Conservation (phyloP, 2,888 invertebrate species). For the Napeogenes inachia region DNA sequence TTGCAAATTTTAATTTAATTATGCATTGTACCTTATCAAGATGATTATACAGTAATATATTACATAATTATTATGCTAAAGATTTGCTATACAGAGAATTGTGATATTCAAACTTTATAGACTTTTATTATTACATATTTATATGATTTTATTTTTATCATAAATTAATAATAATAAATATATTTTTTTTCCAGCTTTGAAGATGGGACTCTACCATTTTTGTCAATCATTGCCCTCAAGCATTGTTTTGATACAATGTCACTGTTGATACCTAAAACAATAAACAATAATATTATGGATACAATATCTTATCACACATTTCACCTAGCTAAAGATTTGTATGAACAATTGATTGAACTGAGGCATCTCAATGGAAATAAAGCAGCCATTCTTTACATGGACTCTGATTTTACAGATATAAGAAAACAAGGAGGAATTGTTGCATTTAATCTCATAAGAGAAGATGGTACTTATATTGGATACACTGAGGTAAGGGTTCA, state of each 20-base stretch:
- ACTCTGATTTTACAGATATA: conserved; percentile 80
- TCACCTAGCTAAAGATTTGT: conserved; percentile 84
- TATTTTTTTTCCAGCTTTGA: conserved; percentile 83
- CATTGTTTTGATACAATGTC: conserved; percentile 89
- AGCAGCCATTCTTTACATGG: conserved; percentile 84
- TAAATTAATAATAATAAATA: neutral
- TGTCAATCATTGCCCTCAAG: conserved; percentile 88
- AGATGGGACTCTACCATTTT: conserved; percentile 94
- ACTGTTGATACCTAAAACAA: conserved; percentile 77
- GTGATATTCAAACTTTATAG: too few species aligned
- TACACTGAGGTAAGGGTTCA: conserved; percentile 85
- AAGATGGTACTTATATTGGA: conserved; percentile 88
- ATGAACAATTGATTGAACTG: conserved; percentile 78
- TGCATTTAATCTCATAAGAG: conserved; percentile 90
- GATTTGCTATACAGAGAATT: too few species aligned
- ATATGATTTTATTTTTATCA: too few species aligned
- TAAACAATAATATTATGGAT: conserved; percentile 72
- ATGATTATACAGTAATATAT: conserved; percentile 7
- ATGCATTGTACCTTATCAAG: neutral
- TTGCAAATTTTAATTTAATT: neutral
- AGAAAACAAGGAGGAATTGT: conserved; percentile 89
- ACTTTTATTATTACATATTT: too few species aligned
- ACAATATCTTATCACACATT: conserved; percentile 86
- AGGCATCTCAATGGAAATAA: conserved; percentile 85
- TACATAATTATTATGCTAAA: neutral